Evolutionary conservation across 2,113 vertebrate genomes (phyloP), one percentile per base, ranked within the genome.

Genomic region (Urocolius indicus): DNA sequence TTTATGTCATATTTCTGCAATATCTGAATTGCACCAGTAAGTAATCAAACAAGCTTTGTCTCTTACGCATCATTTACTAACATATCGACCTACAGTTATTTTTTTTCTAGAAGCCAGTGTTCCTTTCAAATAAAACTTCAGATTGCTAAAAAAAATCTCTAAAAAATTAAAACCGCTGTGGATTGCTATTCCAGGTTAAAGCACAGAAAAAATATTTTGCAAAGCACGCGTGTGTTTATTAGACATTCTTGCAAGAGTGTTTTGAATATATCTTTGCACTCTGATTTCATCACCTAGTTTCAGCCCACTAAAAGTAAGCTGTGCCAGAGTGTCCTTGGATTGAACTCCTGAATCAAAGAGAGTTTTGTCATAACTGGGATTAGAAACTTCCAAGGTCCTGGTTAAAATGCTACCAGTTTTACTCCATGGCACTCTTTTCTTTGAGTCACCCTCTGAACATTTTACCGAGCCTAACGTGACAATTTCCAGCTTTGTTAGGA

Each of bases 271-370:
- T 69, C 34, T 95, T 57, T 93, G 41, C 76, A 67, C 19, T 73
- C 52, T 48, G 41, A 77, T 87, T 93, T 94, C 74, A 91, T 66
- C 73, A 87, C 52, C 72, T 90, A 72, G 14, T 77, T 93, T 92
- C 90, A 90, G 67, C 34, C 74, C 16, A 55, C 38, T 74, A 73
- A 66, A 67, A 83, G 6, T 63, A 88, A 86, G 29, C 71, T 6
- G 6, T 78, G 92, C 65, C 87, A 94, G 52, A 38, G 14, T 2
- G 78, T 73, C 94, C 87, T 91, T 77, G 75, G 59, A 66, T 19
- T 93, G 87, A 97, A 95, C 90, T 94, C 72, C 23, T 38, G 55
- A 93, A 80, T 91, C 94, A 95, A 90, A 76, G 89, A 58, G 27
- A 91, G 84, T 83, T 95, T 77, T 94, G 81, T 94, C 59, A 52